phyloP scores from a whole-genome alignment of 2,797 vertebrate genomes.

The Acropternis orthonyx region DNA sequence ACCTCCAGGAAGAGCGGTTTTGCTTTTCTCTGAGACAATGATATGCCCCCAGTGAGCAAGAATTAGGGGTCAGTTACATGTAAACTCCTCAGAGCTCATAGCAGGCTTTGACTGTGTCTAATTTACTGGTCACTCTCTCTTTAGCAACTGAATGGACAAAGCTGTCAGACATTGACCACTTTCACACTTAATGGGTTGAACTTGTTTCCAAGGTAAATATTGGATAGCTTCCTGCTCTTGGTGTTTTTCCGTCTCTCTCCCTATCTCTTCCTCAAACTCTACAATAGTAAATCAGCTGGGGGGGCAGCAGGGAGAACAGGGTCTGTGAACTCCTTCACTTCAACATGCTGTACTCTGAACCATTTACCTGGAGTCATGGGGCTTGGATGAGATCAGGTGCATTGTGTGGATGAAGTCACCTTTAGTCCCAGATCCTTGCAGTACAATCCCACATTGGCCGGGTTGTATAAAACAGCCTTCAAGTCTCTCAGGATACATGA shows the following conservation, averaged over 20 bases:
- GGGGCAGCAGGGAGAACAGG: neutral
- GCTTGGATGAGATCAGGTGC: neutral
- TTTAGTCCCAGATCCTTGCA: neutral
- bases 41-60: neutral
- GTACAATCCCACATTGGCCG: fast-evolving
- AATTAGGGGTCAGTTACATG: neutral
- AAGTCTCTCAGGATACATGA: neutral
- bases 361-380: neutral
- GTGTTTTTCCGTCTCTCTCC: neutral
- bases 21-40: neutral
- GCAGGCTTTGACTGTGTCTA: neutral
- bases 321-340: neutral
- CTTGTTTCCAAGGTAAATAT: conserved; percentile 11
- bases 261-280: neutral
- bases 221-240: neutral
- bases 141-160: neutral
- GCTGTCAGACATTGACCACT: neutral
- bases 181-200: neutral
- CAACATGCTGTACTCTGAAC: neutral
- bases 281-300: neutral
- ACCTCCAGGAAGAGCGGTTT: neutral
- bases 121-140: neutral
- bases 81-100: neutral
- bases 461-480: neutral
- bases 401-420: neutral